Evolutionary conservation across 2,888 invertebrate species (phyloP).

Genomic region (Xiphydria camelus): DNA sequence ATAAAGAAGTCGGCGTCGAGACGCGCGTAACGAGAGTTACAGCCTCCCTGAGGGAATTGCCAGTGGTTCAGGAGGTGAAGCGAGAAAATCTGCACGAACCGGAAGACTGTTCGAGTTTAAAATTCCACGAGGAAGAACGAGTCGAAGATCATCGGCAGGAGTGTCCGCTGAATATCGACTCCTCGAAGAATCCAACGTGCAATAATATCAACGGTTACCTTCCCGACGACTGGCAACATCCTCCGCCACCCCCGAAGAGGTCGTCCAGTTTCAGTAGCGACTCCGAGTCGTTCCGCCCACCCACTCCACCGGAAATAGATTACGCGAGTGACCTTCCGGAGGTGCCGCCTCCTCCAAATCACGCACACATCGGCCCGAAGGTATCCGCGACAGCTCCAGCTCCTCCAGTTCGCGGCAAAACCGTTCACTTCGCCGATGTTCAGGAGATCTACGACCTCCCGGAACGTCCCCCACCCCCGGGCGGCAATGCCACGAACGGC

Average conservation of each 20-base stretch:
- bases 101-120: not conserved
- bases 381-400: slow-evolving; percentile 25
- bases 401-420: slow-evolving; percentile 24
- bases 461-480: slow-evolving; percentile 9
- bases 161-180: not conserved
- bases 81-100: not conserved
- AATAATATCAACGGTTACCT: not conserved
- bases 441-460: slow-evolving; percentile 4
- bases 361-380: slow-evolving; percentile 8
- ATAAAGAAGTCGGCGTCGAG: not conserved
- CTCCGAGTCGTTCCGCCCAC: slow-evolving; percentile 26
- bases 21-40: slow-evolving; percentile 6
- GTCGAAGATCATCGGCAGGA: not conserved
- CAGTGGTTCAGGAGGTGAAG: slow-evolving; percentile 3
- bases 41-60: slow-evolving; percentile 1
- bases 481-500: not conserved
- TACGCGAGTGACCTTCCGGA: slow-evolving; percentile 27
- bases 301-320: slow-evolving; percentile 33
- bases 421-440: slow-evolving; percentile 13
- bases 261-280: slow-evolving; percentile 31
- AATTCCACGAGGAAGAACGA: no score
- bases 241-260: slow-evolving; percentile 25
- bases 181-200: not conserved
- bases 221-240: not conserved
- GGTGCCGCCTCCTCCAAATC: slow-evolving; percentile 27